These are phyloP conservation scores for Stegastes partitus DNA, from an alignment of 2,113 vertebrate species.

Conservation along the genomic window DNA sequence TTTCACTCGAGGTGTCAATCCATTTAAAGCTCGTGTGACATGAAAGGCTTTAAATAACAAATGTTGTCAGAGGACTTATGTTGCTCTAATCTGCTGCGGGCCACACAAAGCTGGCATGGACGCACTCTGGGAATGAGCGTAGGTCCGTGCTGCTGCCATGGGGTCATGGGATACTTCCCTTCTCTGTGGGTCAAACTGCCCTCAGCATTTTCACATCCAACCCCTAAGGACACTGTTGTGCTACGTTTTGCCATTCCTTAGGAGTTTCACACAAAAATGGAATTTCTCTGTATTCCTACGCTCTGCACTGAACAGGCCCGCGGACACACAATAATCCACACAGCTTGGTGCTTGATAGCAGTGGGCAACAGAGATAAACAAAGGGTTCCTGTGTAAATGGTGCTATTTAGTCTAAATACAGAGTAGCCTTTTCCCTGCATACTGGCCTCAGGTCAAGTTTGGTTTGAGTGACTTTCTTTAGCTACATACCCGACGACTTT, in stretches of 20 bases:
- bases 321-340: conserved; percentile 25
- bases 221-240: conserved; percentile 44
- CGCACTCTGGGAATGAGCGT: conserved; percentile 51
- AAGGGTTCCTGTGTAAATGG: conserved; percentile 58
- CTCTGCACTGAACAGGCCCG: not conserved
- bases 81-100: conserved; percentile 57
- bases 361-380: conserved; percentile 50
- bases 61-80: conserved; percentile 60
- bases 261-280: conserved; percentile 49
- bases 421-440: conserved; percentile 23
- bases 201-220: conserved; percentile 69
- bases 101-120: conserved; percentile 61
- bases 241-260: conserved; percentile 49
- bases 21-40: conserved; percentile 41
- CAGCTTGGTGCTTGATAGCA: conserved; percentile 23
- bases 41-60: conserved; percentile 62
- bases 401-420: conserved; percentile 62
- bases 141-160: conserved; percentile 40
- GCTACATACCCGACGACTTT: conserved; percentile 45
- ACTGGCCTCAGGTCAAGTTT: conserved; percentile 48
- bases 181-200: conserved; percentile 45
- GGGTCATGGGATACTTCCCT: conserved; percentile 66
- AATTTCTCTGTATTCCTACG: conserved; percentile 25
- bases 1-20: not conserved
- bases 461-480: conserved; percentile 54